Conservation (phyloP, 2,888 invertebrate species). For the Sycophila texana region DNA sequence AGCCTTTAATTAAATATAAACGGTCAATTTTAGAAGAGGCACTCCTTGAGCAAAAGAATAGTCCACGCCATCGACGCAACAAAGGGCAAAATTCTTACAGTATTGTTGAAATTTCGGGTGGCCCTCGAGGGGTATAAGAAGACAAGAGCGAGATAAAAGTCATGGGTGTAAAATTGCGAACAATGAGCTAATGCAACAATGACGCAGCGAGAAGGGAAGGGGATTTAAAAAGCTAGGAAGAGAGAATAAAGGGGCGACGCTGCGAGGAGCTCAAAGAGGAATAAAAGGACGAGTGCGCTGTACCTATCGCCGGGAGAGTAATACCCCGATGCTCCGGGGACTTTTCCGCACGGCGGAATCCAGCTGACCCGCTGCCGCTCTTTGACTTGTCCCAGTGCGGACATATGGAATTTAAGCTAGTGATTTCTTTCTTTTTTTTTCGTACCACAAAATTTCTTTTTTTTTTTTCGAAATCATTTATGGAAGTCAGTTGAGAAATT, state of each 20-base stretch:
- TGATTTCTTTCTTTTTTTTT: too few relatives aligned
- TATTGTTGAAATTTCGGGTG: conserved; percentile 7
- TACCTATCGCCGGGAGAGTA: conserved; percentile 4
- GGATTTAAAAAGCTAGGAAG: not conserved
- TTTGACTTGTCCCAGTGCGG: not conserved
- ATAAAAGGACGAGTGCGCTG: not conserved
- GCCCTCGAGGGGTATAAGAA: conserved; percentile 3
- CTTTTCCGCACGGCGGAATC: not conserved
- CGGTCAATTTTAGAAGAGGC: too few relatives aligned
- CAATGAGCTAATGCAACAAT: conserved; percentile 44
- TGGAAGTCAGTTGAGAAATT: too few relatives aligned
- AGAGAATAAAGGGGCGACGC: not conserved
- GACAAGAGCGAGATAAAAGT: not conserved
- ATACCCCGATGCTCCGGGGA: conserved; percentile 16
- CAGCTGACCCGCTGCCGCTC: not conserved
- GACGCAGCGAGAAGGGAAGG: not conserved
- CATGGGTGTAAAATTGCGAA: conserved; percentile 9
- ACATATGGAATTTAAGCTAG: too few relatives aligned
- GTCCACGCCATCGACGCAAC: not conserved
- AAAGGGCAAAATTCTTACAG: not conserved
- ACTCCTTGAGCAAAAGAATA: not conserved
- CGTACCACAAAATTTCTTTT: too few relatives aligned
- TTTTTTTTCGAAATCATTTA: not conserved
- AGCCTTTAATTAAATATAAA: too few relatives aligned
- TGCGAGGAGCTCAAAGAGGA: conserved; percentile 16